Evolutionary conservation across 2,113 vertebrate genomes (phyloP).

Genomic region (Atlantisia rogersi): DNA sequence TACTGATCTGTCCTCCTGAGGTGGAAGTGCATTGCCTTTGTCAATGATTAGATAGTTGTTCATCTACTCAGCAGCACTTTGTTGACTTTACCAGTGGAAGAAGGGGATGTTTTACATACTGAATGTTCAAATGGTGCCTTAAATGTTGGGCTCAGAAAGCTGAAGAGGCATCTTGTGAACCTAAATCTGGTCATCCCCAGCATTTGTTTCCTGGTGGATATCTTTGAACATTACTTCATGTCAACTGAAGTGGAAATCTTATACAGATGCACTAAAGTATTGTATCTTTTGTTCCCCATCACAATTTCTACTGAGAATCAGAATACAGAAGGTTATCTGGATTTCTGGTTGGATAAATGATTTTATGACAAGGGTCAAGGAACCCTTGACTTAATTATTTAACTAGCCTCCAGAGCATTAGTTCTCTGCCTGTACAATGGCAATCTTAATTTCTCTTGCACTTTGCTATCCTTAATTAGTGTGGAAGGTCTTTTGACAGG

Average conservation of each 20-base stretch:
- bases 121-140: neutral
- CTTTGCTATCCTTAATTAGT: neutral
- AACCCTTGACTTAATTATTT: constrained; percentile 27
- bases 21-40: neutral
- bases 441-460: constrained; percentile 2
- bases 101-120: neutral
- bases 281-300: neutral
- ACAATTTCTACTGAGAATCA: neutral
- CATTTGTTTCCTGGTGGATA: neutral
- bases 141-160: neutral
- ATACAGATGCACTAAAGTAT: neutral
- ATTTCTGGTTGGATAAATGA: constrained; percentile 16
- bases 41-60: neutral
- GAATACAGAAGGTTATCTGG: constrained; percentile 8
- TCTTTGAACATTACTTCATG: neutral
- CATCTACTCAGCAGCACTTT: neutral
- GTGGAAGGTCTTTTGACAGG: neutral
- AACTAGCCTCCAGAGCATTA: neutral
- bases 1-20: neutral
- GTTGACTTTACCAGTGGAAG: neutral
- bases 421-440: neutral
- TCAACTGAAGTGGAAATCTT: neutral
- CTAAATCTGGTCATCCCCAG: neutral
- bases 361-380: neutral
- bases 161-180: neutral